Conservation (phyloP, 2,113 vertebrate species). For the Beaufortia kweichowensis region DNA sequence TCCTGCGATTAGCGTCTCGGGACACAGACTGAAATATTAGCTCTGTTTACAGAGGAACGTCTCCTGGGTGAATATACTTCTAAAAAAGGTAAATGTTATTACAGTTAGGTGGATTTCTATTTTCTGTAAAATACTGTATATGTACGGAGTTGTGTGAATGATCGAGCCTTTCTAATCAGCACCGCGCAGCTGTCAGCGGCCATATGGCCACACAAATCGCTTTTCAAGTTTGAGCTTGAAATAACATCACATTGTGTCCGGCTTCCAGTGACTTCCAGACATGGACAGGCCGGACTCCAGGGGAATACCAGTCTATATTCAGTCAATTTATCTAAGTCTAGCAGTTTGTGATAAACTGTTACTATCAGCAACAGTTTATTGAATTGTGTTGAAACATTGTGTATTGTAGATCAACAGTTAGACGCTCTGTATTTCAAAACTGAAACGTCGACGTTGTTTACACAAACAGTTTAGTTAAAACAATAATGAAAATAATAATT, state of each 20-base stretch:
- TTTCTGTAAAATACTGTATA: background rate
- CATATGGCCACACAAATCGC: slow-evolving; percentile 49
- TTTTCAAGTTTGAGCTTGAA: slow-evolving; percentile 60
- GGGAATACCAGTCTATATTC: slow-evolving; percentile 44
- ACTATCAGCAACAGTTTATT: background rate
- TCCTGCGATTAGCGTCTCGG: slow-evolving; percentile 13
- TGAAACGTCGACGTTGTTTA: background rate
- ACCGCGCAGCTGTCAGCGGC: slow-evolving; percentile 68
- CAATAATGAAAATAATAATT: too few relatives aligned
- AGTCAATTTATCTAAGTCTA: slow-evolving; percentile 18
- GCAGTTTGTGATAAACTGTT: slow-evolving; percentile 54
- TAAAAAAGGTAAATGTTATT: slow-evolving; percentile 51
- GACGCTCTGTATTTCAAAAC: too few relatives aligned
- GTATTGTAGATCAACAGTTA: background rate
- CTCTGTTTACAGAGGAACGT: slow-evolving; percentile 35
- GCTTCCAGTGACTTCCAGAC: slow-evolving; percentile 51
- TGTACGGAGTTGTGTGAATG: background rate
- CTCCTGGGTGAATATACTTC: slow-evolving; percentile 39
- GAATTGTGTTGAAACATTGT: background rate
- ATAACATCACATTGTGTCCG: slow-evolving; percentile 59
- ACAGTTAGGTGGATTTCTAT: too few relatives aligned
- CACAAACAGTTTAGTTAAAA: too few relatives aligned
- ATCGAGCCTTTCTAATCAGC: slow-evolving; percentile 37
- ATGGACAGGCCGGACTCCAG: slow-evolving; percentile 47
- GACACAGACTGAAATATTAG: slow-evolving; percentile 34